Evolutionary conservation across 2,113 vertebrate species (phyloP), one percentile per base, ranked within the genome.

Genomic region (Corythornis madagascariensis): DNA sequence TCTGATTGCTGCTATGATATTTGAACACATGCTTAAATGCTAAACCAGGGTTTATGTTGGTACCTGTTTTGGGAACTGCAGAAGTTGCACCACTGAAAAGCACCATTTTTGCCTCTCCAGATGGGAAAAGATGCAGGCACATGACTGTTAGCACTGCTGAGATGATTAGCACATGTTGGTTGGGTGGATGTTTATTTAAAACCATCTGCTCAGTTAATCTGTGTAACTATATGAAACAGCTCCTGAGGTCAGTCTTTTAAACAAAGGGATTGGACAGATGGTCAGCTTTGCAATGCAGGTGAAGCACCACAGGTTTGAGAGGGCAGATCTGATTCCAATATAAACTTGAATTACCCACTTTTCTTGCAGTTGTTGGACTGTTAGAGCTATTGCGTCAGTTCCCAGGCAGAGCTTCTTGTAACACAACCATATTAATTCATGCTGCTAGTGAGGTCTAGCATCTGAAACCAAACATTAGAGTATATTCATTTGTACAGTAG

Each of bases 131-230:
- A 72, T 40, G 33, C 48, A 93, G 72, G 33, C 80, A 67, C 33
- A 35, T 74, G 80, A 81, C 26, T 90, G 31, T 22, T 55, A 59
- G 56, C 48, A 63, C 57, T 47, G 22, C 53, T 84, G 57, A 43
- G 35, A 10, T 92, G 69, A 93, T 92, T 90, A 81, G 48, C 72
- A 90, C 56, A 53, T 52, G 55, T 70, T 88, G 93, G 86, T 94
- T 83, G 72, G 56, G 38, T 67, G 47, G 65, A 92, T 94, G 77
- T 95, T 95, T 93, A 90, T 92, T 83, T 86, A 59, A 88, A 93
- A 73, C 86, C 76, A 92, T 86, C 91, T 93, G 86, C 76, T 92
- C 61, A 56, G 76, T 56, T 93, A 92, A 90, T 93, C 80, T 67
- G 16, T 77, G 22, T 81, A 83, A 88, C 76, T 88, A 78, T 90